Percentiles rank a stretch among this genome's conserved stretches.
Conservation (phyloP, 2,888 invertebrate species). For the Tanytarsus gracilentus region DNA sequence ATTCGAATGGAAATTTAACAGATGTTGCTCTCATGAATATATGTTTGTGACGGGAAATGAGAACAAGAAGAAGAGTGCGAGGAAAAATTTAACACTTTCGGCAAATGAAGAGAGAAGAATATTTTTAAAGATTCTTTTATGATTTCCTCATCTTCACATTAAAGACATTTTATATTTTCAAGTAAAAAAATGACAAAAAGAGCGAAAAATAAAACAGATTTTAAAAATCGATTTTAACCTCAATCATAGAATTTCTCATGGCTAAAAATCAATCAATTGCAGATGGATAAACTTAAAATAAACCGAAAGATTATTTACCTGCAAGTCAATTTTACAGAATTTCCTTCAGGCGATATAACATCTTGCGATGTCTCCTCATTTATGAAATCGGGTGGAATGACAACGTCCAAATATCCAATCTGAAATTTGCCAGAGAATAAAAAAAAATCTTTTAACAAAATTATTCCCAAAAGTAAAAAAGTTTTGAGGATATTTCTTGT, state of each 20-base stretch:
- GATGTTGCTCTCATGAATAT: conserved; percentile 20
- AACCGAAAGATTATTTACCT: too few species aligned
- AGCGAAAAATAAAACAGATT: neutral
- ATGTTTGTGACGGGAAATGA: conserved; percentile 16
- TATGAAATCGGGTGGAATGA: conserved; percentile 86
- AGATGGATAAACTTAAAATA: too few species aligned
- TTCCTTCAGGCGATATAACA: conserved; percentile 78
- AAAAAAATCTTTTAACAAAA: neutral
- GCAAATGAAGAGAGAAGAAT: neutral
- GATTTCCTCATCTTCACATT: neutral
- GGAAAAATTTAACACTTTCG: neutral
- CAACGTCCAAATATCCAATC: conserved; percentile 78
- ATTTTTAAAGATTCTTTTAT: conserved; percentile 2
- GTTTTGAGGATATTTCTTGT: neutral
- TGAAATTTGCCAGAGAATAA: conserved; percentile 40
- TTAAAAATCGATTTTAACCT: neutral
- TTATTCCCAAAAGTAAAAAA: neutral
- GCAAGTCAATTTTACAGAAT: conserved; percentile 56
- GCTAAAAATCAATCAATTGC: too few species aligned
- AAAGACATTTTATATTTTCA: neutral
- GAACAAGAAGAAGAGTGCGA: neutral
- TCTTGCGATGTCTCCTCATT: conserved; percentile 82
- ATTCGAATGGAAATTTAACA: conserved; percentile 26
- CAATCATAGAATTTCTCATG: neutral
- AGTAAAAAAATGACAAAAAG: too few species aligned